Percentiles rank a stretch among this genome's conserved stretches.
These are phyloP conservation scores for Coranthus polyacanthus DNA, from an alignment of 2,797 vertebrate genomes.

Conservation along the genomic window DNA sequence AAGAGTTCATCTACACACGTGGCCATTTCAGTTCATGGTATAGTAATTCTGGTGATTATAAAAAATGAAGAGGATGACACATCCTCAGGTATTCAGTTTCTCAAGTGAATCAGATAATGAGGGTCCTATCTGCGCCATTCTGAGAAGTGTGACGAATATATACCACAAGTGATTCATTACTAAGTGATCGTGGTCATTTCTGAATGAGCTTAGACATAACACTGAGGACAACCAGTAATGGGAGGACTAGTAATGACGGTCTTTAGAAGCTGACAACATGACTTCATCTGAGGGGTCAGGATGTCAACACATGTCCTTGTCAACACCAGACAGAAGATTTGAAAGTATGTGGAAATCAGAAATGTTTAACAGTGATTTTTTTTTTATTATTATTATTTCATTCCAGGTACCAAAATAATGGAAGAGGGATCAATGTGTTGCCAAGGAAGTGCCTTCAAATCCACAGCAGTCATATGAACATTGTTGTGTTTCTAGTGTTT, in stretches of 20 bases:
- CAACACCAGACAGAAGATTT: not conserved
- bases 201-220: slow-evolving; percentile 39
- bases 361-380: slow-evolving; percentile 21
- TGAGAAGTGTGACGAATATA: slow-evolving; percentile 55
- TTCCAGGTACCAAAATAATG: slow-evolving; percentile 70
- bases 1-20: slow-evolving; percentile 49
- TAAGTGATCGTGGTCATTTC: slow-evolving; percentile 50
- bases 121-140: slow-evolving; percentile 52
- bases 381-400: slow-evolving; percentile 20
- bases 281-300: slow-evolving; percentile 19
- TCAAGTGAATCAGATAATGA: slow-evolving; percentile 72
- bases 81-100: slow-evolving; percentile 63
- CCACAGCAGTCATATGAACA: slow-evolving; percentile 74
- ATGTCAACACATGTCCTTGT: slow-evolving; percentile 26
- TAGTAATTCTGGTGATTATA: slow-evolving; percentile 58
- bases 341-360: slow-evolving; percentile 10
- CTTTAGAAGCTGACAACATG: slow-evolving; percentile 45
- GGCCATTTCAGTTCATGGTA: slow-evolving; percentile 52
- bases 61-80: slow-evolving; percentile 69
- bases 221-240: slow-evolving; percentile 29
- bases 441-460: slow-evolving; percentile 88
- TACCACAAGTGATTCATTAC: slow-evolving; percentile 68
- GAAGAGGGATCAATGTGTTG: slow-evolving; percentile 79
- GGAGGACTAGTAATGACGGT: slow-evolving; percentile 36
- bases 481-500: slow-evolving; percentile 70